These are phyloP conservation scores for Leistus spinibarbis DNA, from an alignment of 2,888 invertebrate genomes.

Conservation along the genomic window DNA sequence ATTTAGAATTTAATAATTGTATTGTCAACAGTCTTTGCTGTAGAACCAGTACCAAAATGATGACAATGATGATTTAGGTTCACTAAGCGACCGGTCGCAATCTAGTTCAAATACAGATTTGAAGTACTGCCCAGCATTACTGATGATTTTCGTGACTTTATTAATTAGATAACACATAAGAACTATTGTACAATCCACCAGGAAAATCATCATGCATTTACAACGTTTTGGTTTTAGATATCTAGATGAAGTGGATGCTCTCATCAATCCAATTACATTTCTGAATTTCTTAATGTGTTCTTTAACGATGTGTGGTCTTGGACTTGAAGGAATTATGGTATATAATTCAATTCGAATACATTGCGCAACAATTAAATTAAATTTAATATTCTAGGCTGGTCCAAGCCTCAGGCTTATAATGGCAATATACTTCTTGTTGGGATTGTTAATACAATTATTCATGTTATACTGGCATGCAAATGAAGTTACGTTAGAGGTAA, in stretches of 20 bases:
- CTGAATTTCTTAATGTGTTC: conserved; percentile 3
- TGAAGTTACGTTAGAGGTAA: conserved; percentile 56
- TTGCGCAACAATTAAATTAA: neutral
- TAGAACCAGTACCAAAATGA: too few species aligned
- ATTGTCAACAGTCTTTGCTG: too few species aligned
- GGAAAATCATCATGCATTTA: too few species aligned
- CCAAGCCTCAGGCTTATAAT: conserved; percentile 40
- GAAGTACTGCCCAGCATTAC: too few species aligned
- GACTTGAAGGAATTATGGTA: conserved; percentile 9
- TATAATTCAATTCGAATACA: neutral
- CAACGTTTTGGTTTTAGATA: conserved; percentile 1
- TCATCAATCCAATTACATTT: conserved; percentile 6
- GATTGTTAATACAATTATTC: conserved; percentile 59
- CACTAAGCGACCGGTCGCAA: too few species aligned
- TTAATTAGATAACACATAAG: too few species aligned
- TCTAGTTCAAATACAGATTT: too few species aligned
- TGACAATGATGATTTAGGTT: too few species aligned
- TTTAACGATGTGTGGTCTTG: neutral
- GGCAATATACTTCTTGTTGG: conserved; percentile 57
- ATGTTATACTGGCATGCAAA: conserved; percentile 62
- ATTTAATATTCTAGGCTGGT: conserved; percentile 39
- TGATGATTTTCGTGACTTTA: too few species aligned
- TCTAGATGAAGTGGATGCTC: conserved; percentile 1
- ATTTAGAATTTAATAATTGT: too few species aligned
- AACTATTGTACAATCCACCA: too few species aligned